Percentiles rank a stretch among this genome's conserved stretches.
Conservation (phyloP, 2,797 vertebrate genomes). For the Pseudochromis fuscus region DNA sequence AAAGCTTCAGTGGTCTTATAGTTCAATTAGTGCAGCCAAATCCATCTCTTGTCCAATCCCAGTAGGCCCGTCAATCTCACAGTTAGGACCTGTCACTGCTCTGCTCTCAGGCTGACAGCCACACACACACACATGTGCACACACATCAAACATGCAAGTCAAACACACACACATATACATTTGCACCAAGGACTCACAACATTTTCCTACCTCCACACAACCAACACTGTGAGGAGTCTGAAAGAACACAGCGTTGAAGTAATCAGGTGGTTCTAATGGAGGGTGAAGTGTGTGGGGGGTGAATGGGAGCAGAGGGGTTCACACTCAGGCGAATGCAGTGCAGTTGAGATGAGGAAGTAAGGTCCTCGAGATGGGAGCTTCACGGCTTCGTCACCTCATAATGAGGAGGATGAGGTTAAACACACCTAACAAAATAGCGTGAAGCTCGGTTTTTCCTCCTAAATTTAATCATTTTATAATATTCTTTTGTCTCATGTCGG, state of each 20-base stretch:
- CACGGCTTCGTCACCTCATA: background rate
- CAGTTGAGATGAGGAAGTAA: too few relatives aligned
- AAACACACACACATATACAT: conserved; percentile 4
- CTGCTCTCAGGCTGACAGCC: conserved; percentile 73
- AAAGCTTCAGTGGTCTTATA: conserved; percentile 68
- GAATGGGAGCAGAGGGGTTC: too few relatives aligned
- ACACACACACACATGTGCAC: conserved; percentile 41
- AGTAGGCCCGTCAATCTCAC: conserved; percentile 76
- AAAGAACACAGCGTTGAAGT: background rate
- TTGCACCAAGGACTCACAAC: background rate
- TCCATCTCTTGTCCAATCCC: conserved; percentile 74
- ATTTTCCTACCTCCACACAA: background rate
- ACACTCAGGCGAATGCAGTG: too few relatives aligned
- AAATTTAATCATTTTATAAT: background rate
- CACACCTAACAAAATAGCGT: background rate
- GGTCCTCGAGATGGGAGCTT: too few relatives aligned
- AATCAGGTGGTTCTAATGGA: background rate
- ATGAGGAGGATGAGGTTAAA: background rate
- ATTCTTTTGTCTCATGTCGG: background rate
- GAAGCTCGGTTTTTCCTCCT: background rate
- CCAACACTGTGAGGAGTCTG: background rate
- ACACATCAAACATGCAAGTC: conserved; percentile 39
- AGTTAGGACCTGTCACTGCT: conserved; percentile 74
- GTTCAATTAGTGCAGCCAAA: conserved; percentile 76
- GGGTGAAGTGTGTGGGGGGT: background rate